phyloP scores from a whole-genome alignment of 2,113 vertebrate species.

The Hippocampus mohnikei region DNA sequence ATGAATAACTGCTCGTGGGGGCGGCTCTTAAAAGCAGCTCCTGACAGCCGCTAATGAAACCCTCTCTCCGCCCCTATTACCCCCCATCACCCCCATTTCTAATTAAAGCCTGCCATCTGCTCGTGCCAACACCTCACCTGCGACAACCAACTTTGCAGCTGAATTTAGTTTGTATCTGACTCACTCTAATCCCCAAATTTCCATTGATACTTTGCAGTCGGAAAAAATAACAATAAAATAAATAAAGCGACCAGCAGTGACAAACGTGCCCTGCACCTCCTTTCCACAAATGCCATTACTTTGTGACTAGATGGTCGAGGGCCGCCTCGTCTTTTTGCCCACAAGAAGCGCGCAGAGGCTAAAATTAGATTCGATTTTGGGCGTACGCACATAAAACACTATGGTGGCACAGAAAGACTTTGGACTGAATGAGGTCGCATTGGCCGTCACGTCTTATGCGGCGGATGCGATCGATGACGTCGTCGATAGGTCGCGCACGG shows the following conservation, averaged over 20 bases:
- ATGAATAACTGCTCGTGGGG: conserved; percentile 23
- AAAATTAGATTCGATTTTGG: no score
- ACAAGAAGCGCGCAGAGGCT: no score
- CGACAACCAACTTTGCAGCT: background rate
- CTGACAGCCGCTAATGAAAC: conserved; percentile 64
- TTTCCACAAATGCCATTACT: background rate
- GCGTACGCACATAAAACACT: no score
- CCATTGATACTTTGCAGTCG: background rate
- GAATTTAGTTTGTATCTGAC: background rate
- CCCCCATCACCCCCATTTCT: conserved; percentile 37
- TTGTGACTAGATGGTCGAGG: no score
- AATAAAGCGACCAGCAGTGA: background rate
- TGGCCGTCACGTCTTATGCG: no score
- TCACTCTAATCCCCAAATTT: background rate
- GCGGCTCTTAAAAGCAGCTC: conserved; percentile 35
- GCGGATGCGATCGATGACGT: no score
- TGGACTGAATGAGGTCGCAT: no score
- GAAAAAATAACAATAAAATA: background rate
- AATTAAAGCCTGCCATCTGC: conserved; percentile 72
- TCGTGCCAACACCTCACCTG: conserved; percentile 25
- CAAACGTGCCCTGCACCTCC: background rate
- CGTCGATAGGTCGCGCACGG: no score
- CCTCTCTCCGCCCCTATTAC: conserved; percentile 29
- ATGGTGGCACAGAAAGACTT: no score
- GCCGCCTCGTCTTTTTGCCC: no score